Evolutionary conservation across 1,140 invertebrate genomes (phyloP), one percentile per base, ranked within the genome.

Genomic region (Drosophila paulistorum): DNA sequence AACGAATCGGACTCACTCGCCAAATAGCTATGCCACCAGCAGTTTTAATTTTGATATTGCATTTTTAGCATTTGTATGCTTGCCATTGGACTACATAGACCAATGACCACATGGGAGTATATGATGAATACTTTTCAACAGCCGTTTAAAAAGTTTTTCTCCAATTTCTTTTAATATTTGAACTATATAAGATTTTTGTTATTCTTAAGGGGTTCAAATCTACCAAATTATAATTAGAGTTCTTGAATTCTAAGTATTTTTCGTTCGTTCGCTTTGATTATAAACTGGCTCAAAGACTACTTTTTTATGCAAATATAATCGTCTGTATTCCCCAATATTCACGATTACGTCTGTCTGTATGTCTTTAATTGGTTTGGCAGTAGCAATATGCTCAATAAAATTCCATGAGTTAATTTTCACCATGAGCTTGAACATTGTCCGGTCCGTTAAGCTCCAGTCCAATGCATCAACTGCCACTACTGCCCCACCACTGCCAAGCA

Each of bases 381-480:
- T 37, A 37, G 57, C 23, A 59, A 59, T 20, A 26, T 13, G 20
- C 37, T 9, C n/a, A 17, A 14, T 26, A 35, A 20, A 17, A 6
- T 35, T 58, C 55, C 55, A 61, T 61, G 59, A 61, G 35, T 61
- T 61, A 45, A 61, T 61, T 61, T 61, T 61, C 23, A 58, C n/a
- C 68, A 62, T 67, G 65, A 39, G 51, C 59, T 66, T 68, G 37
- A 45, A 35, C 63, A 77, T 69, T 71, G 68, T 37, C 63, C 74
- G 74, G 42, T 42, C 42, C 45, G 42, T 54, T 20, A 11, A 9
- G 7, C 30, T 58, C 23, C 37, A 54, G 17, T 62, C 48, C 35
- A 58, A 14, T 58, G 59, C 39, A 42, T 26, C 35, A 59, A 51
- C n/a, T 51, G 26, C 41, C 59, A 41, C 62, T 35, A 42, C n/a